Base-by-base conservation (phyloP, 2,797 vertebrate genomes). In the Clarias pachynema region DNA sequence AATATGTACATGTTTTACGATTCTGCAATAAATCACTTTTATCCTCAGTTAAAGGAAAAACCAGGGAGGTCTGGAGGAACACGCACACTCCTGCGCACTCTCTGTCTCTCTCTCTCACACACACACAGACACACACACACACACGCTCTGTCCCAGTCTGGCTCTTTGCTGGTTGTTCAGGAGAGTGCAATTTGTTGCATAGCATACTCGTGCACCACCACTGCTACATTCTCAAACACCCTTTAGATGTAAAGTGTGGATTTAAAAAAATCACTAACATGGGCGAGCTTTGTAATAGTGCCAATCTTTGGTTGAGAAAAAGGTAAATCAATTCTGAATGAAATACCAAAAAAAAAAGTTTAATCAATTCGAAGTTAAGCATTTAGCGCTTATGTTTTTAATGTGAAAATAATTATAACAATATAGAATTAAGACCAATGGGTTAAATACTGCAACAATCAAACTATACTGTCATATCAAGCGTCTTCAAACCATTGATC, bases 231-330 rank as follows among this genome's bases (percentile, higher is more conserved):
- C 95, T 95, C 92, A 91, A 94, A 93, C 89, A 93, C 92, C 83
- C 86, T 85, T 90, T 91, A 89, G 79, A 85, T 81, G 88, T 86
- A 91, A 68, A 90, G 79, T 56, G 83, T 83, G 78, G 79, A 87
- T 73, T 31, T 2, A 49, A 73, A 83, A 87, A 85, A 66, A 82
- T 34, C 49, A 37, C 73, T 87, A 75, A 86, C 89, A 87, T 89
- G 70, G 60, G 90, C 88, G 80, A 87, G 87, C 86, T 89, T 90
- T 88, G 89, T 90, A 91, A 91, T 93, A 93, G 92, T 93, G 91
- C 93, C 94, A 94, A 94, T 95, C 95, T 96, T 96, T 95, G 95
- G 95, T 95, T 95, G 94, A 92, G 90, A 93, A 86, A 92, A 90
- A 91, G 75, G 86, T 88, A 88, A 86, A 83, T 81, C 83, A 81